Conservation (phyloP, 2,797 vertebrate species). For the Myiothlypis coronata region DNA sequence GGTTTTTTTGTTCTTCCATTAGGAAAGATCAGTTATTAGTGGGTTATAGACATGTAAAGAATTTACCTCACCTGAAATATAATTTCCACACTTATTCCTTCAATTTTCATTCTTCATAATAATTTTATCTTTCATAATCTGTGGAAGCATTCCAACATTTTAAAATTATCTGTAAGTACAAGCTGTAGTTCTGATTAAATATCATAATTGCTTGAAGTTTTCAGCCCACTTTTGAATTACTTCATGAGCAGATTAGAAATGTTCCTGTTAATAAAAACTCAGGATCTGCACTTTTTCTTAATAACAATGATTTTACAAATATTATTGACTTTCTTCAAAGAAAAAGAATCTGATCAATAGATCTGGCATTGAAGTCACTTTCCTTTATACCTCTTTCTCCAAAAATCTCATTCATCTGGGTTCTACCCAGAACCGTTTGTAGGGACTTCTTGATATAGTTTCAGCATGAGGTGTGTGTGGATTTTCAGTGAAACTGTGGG, state of each 20-base stretch:
- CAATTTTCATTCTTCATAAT: background rate
- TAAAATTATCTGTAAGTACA: background rate
- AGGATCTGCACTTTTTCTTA: background rate
- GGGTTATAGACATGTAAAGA: background rate
- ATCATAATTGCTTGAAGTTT: background rate
- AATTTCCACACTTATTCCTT: background rate
- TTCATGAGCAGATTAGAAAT: background rate
- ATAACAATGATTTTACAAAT: background rate
- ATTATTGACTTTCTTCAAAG: background rate
- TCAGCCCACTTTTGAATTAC: background rate
- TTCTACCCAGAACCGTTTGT: background rate
- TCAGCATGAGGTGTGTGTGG: accelerated
- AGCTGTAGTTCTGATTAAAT: background rate
- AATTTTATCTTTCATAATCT: background rate
- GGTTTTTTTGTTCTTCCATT: background rate
- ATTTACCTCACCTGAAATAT: background rate
- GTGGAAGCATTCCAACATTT: background rate
- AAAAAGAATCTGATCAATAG: background rate
- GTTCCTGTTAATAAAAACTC: background rate
- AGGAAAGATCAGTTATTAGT: background rate
- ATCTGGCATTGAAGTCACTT: background rate
- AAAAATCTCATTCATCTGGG: background rate
- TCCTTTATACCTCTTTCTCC: background rate
- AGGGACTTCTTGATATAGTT: background rate
- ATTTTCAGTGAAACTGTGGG: background rate